Base-by-base conservation (phyloP, 2,113 vertebrate genomes). In the Glaucidium brasilianum region DNA sequence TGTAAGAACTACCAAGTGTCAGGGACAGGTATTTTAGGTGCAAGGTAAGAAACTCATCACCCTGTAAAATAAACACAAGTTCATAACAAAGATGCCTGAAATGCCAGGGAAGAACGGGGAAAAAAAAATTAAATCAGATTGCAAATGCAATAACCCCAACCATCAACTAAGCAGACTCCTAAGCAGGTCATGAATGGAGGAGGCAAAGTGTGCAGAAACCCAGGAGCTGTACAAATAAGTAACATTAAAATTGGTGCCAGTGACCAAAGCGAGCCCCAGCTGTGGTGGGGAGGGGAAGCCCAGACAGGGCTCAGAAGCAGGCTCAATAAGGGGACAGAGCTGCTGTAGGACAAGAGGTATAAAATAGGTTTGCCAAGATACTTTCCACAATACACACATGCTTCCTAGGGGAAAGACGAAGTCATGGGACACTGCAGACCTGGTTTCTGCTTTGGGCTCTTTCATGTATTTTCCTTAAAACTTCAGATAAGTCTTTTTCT, bases 251-350 rank as follows among this genome's bases (percentile, higher is more conserved):
- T 7, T 59, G n/a, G 77, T 0, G 5, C 3, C 30, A 30, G 15
- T 0, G 3, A 63, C 17, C 1, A 2, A 55, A 47, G 53, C 0
- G 6, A 82, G 55, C 1, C 27, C 11, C 14, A 53, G 63, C 13
- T 0, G 0, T 2, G 16, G 45, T 58, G 25, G n/a, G 47, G 34
- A 62, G 10, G 8, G 47, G 32, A 47, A 34, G 15, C 30, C 47
- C 0, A 0, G 43, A 35, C 30, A 83, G 27, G 68, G 52, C 56
- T 34, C 26, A 8, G 58, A 20, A 47, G 72, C 20, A 53, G 52
- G 26, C 18, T 77, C 1, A 0, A 0, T 25, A 50, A 32, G 7
- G 26, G 15, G 20, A 63, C 10, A 37, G 23, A 80, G 39, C 7
- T 82, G 68, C 56, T 62, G 35, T 2, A 64, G 53, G 26, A 79